Evolutionary conservation across 1,140 invertebrate species (phyloP), one percentile per base, ranked within the genome.

Genomic region (Oncopeltus fasciatus): DNA sequence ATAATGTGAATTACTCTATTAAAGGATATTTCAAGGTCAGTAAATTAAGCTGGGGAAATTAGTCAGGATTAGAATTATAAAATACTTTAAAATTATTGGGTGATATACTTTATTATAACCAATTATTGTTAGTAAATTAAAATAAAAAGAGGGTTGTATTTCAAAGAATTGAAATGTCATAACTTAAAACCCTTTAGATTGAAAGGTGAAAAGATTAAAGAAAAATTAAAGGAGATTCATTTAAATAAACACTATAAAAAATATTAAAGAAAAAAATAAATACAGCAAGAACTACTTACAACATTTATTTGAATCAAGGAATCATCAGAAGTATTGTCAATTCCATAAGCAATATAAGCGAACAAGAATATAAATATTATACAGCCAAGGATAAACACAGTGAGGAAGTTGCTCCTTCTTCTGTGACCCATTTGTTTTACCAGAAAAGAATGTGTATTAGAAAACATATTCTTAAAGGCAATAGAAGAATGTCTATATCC

Each of bases 281-380:
- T n/a, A 46, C 14, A 12, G 18, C 11, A 2, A 16, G 2, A 2
- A 2, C 4, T 9, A 47, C 60, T 61, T 61, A 63, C 56, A 38
- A 47, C 31, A 26, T 58, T 9, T 3, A 63, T 12, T 21, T 31
- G 33, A 14, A 12, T 18, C 5, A 47, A 28, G 31, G 53, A 58
- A 14, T 2, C 2, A 18, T 21, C 16, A 12, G 31, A 8, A 24
- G 18, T 16, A 4, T 16, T 5, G 11, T 46, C 5, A 3, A 31
- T 26, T 16, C 38, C 56, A 28, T 59, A 63, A 51, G 31, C 57
- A 4, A 33, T 16, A 33, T 51, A 63, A 57, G 27, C 26, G 9
- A 63, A 31, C 12, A 63, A 21, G 28, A 63, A 58, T n/a, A 27
- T 49, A 12, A 59, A 1, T 1, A 63, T 58, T 21, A 63, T 28